Base-by-base conservation (phyloP, 2,113 vertebrate species). In the Gadus macrocephalus region DNA sequence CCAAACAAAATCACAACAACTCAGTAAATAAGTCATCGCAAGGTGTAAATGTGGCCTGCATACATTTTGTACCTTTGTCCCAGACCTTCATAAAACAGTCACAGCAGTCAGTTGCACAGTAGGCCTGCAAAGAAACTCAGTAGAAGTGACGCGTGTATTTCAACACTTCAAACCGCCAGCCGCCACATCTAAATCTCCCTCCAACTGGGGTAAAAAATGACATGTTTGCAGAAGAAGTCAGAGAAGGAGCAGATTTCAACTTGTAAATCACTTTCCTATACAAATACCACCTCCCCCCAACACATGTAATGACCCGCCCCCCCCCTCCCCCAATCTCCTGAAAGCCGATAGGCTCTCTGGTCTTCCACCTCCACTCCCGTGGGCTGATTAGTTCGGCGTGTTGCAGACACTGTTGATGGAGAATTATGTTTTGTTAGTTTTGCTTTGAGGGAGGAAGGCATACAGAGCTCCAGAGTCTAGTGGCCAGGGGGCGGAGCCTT, bases 381-480 rank as follows among this genome's bases (percentile, higher is more conserved):
- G 1, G 17, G 14, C 69, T 61, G n/a, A 68, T 80, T 81, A 72
- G 71, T 74, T 71, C 76, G n/a, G 31, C 73, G 62, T 81, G 83
- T 80, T 80, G 74, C 72, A 69, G 75, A 85, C 76, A 74, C 84
- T 84, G 83, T 69, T 82, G 84, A 91, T 88, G 76, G 87, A 89
- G 89, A 91, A 83, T 83, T 88, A 91, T 90, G 89, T 72, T 81
- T 72, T 91, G 88, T 92, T 92, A 91, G 90, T 89, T 91, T 91
- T 88, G 81, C 82, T 91, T 89, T 49, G 81, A 80, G 85, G 82
- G 70, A 22, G 81, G 87, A 87, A 87, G 86, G 89, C 22, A 25
- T 25, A 25, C 22, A 25, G 22, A 25, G 22, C 22, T 25, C 22
- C 22, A 25, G 22, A 25, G 22, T 25, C 22, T 25, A 25, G 22